Evolutionary conservation across 1,140 invertebrate genomes (phyloP).

Genomic region (Idris sp.): DNA sequence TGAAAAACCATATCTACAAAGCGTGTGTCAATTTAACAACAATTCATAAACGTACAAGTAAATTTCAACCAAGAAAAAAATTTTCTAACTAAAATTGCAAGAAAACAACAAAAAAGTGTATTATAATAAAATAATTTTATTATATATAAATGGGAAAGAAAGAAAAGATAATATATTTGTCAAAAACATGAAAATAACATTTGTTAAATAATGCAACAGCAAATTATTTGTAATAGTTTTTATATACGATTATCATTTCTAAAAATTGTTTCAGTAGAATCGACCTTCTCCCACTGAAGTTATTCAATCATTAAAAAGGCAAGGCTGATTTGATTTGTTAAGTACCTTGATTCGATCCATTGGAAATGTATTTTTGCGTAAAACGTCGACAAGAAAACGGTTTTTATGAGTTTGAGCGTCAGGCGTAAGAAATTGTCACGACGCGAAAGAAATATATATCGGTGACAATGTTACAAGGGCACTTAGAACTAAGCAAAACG

Average conservation of each 20-base stretch:
- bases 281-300: conserved; percentile 39
- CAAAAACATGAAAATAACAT: neutral
- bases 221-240: neutral
- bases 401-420: conserved; percentile 32
- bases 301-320: conserved; percentile 56
- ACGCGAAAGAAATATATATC: conserved; percentile 48
- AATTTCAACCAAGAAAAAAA: neutral
- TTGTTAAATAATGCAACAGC: neutral
- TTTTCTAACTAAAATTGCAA: too few species aligned
- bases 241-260: conserved; percentile 3
- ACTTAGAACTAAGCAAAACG: conserved; percentile 33
- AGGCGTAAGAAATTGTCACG: conserved; percentile 45
- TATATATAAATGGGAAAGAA: neutral
- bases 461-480: conserved; percentile 57
- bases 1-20: conserved; percentile 21
- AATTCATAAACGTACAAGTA: neutral
- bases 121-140: neutral
- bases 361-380: conserved; percentile 56
- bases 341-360: conserved; percentile 55
- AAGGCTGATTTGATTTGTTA: conserved; percentile 56
- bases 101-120: too few species aligned
- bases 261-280: conserved; percentile 44
- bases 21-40: conserved; percentile 11
- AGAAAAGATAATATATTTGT: too few species aligned
- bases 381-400: conserved; percentile 47